Evolutionary conservation across 1,140 invertebrate genomes (phyloP).

Genomic region (Halesus radiatus): DNA sequence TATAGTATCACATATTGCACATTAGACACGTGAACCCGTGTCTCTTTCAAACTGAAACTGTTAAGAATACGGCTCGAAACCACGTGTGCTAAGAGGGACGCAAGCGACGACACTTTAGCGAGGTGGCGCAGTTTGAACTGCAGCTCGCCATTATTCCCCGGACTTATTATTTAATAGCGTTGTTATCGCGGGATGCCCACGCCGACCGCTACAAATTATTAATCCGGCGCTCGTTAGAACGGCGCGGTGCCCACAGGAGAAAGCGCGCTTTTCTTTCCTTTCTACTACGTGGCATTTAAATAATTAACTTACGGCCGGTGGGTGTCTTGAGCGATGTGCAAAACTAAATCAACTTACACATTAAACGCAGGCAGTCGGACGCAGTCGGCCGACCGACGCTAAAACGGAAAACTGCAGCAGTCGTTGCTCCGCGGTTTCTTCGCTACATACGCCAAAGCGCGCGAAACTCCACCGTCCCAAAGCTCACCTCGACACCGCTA

Average conservation of each 20-base stretch:
- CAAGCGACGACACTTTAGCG: not conserved
- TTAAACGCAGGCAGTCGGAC: slow-evolving; percentile 17
- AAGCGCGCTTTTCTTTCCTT: slow-evolving; percentile 1
- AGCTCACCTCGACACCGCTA: too few species aligned
- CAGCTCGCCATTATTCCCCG: not conserved
- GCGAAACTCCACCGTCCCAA: not conserved
- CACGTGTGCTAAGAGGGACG: too few species aligned
- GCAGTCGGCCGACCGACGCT: slow-evolving; percentile 19
- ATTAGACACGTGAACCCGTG: too few species aligned
- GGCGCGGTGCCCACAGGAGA: too few species aligned
- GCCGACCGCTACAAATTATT: not conserved
- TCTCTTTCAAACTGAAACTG: too few species aligned
- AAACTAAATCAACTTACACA: slow-evolving; percentile 17
- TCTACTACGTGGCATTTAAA: not conserved
- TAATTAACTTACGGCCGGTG: not conserved
- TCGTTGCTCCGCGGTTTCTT: not conserved
- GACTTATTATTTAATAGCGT: not conserved
- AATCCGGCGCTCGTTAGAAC: too few species aligned
- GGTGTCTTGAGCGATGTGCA: slow-evolving; percentile 17
- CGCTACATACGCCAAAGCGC: not conserved
- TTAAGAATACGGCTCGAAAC: too few species aligned
- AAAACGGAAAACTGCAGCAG: slow-evolving; percentile 27
- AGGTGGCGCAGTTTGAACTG: not conserved
- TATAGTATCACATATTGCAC: too few species aligned
- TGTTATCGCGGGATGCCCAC: slow-evolving; percentile 15